Evolutionary conservation across 2,888 invertebrate species (phyloP).

Genomic region (Resseliella maxima): DNA sequence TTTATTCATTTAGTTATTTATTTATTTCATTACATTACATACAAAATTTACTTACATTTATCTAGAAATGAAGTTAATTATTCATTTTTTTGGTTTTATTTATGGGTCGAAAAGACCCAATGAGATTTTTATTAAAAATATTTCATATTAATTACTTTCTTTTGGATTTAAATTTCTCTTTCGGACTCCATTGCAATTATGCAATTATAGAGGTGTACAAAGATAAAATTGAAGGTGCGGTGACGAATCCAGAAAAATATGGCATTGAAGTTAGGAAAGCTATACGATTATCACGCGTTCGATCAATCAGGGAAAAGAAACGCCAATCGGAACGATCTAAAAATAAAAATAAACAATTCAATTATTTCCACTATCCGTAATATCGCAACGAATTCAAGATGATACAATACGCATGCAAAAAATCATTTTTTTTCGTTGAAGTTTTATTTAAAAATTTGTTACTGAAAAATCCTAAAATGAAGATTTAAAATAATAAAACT

Average conservation of each 20-base stretch:
- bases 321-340: constrained; percentile 8
- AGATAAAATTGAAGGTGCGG: constrained; percentile 34
- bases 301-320: neutral
- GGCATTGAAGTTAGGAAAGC: constrained; percentile 8
- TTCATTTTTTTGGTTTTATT: too few relatives aligned
- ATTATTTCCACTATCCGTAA: constrained; percentile 50
- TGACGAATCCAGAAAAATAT: constrained; percentile 5
- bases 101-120: too few relatives aligned
- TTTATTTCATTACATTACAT: neutral
- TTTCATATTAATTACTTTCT: neutral
- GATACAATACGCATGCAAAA: neutral
- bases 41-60: too few relatives aligned
- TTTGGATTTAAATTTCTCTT: neutral
- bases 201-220: constrained; percentile 8
- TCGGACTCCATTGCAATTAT: neutral
- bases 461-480: too few relatives aligned
- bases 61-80: too few relatives aligned
- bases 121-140: too few relatives aligned
- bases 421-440: neutral
- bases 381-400: neutral
- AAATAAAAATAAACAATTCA: constrained; percentile 2
- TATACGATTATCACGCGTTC: neutral
- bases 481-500: neutral
- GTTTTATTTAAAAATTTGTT: too few relatives aligned
- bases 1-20: neutral